These are phyloP conservation scores for Spicauda simplicius DNA, from an alignment of 2,888 invertebrate genomes.

Conservation along the genomic window DNA sequence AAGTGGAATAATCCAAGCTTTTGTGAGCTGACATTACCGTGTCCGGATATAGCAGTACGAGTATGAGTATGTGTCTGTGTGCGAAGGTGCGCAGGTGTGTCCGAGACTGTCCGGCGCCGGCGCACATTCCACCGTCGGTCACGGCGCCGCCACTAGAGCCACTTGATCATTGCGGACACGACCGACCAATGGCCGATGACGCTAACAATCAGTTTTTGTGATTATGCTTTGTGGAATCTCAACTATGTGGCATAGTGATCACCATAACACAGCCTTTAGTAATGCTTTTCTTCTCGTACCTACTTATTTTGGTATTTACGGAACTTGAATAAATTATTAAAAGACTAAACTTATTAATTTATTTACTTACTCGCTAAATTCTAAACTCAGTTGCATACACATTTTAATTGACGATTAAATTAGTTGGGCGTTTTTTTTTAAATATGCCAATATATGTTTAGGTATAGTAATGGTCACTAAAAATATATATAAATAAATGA, in stretches of 20 bases:
- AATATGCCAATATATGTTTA: too few relatives aligned
- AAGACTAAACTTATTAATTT: too few relatives aligned
- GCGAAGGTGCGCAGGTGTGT: slow-evolving; percentile 83
- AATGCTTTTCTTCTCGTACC: neutral
- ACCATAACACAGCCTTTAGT: neutral
- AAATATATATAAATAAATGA: too few relatives aligned
- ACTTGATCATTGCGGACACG: slow-evolving; percentile 54
- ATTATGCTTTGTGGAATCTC: slow-evolving; percentile 26
- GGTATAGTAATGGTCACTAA: too few relatives aligned
- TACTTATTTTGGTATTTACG: too few relatives aligned
- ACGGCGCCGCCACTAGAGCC: slow-evolving; percentile 50
- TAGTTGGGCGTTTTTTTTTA: too few relatives aligned
- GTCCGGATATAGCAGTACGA: slow-evolving; percentile 33
- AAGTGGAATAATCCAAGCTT: slow-evolving; percentile 18
- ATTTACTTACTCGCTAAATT: too few relatives aligned
- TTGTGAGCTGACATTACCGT: slow-evolving; percentile 41
- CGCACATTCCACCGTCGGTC: slow-evolving; percentile 85
- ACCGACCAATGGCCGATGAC: slow-evolving; percentile 45
- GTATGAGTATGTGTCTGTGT: slow-evolving; percentile 50
- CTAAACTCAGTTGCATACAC: too few relatives aligned
- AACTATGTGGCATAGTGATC: slow-evolving; percentile 6
- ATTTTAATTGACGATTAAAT: too few relatives aligned
- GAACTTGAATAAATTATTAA: too few relatives aligned
- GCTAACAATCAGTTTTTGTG: slow-evolving; percentile 33
- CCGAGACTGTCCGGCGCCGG: slow-evolving; percentile 87